Evolutionary conservation across 2,797 vertebrate species (phyloP).

Genomic region (Heterohyrax brucei): DNA sequence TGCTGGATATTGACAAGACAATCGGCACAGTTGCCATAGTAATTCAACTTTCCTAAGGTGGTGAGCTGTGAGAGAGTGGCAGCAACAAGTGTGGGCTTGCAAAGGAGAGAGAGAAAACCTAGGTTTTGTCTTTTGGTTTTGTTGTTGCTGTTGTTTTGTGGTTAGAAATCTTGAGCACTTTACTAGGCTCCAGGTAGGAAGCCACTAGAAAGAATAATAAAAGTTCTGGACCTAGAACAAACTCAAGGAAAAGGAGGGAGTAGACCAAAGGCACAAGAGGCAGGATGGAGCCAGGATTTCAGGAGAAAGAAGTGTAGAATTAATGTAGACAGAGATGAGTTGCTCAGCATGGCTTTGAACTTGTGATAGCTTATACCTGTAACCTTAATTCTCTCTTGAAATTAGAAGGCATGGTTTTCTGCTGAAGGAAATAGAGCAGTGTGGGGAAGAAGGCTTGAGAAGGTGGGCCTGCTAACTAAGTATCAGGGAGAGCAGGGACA

Average conservation of each 20-base stretch:
- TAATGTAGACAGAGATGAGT: neutral
- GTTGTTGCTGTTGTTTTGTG: neutral
- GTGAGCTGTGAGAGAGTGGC: neutral
- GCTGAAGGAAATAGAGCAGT: neutral
- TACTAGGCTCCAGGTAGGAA: neutral
- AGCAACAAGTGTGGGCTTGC: neutral
- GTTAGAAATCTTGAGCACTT: neutral
- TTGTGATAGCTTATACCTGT: neutral
- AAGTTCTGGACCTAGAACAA: neutral
- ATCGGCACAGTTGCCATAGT: neutral
- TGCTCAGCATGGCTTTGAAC: neutral
- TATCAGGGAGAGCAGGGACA: neutral
- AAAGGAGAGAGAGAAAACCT: neutral
- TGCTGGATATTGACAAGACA: neutral
- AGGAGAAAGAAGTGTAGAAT: neutral
- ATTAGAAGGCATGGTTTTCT: slow-evolving; percentile 22
- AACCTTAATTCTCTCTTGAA: neutral
- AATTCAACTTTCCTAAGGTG: neutral
- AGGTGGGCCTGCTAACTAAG: neutral
- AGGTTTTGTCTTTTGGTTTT: neutral
- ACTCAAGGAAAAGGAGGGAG: neutral
- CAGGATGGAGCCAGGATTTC: neutral
- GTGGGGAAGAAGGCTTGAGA: neutral
- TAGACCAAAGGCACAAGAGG: neutral
- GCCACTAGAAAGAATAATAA: neutral